phyloP scores from a whole-genome alignment of 2,888 invertebrate genomes.

The Tetramorium bicarinatum region DNA sequence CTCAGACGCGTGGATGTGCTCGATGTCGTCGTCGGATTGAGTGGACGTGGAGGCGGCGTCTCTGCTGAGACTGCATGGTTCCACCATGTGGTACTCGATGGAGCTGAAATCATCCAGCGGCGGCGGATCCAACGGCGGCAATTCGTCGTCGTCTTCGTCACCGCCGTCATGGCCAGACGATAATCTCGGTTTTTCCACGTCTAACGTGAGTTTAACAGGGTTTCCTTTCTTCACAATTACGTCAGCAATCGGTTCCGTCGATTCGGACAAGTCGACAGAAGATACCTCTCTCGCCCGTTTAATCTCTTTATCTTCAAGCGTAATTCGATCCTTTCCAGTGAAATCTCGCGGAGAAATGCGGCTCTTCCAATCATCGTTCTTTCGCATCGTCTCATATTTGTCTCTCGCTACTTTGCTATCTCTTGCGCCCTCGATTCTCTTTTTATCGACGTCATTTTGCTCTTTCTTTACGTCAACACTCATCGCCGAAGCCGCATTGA shows the following conservation, averaged over 20 bases:
- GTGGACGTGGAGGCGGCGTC: slow-evolving; percentile 65
- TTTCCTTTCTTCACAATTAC: not conserved
- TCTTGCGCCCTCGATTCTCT: not conserved
- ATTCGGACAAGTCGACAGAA: not conserved
- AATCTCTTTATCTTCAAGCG: not conserved
- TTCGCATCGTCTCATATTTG: not conserved
- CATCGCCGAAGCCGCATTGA: slow-evolving; percentile 30
- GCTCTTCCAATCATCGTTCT: not conserved
- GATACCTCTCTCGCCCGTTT: slow-evolving; percentile 14
- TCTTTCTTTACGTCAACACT: slow-evolving; percentile 22
- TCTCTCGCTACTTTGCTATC: not conserved
- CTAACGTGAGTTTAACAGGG: slow-evolving; percentile 19
- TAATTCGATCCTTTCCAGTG: not conserved
- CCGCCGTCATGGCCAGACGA: not conserved
- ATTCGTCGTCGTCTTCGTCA: slow-evolving; percentile 34
- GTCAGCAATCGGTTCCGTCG: slow-evolving; percentile 7
- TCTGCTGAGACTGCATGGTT: slow-evolving; percentile 66
- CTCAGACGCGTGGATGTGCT: slow-evolving; percentile 79
- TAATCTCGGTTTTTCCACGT: slow-evolving; percentile 47
- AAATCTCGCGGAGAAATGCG: not conserved
- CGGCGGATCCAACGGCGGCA: slow-evolving; percentile 59
- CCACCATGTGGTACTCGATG: slow-evolving; percentile 81
- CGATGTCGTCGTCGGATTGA: slow-evolving; percentile 83
- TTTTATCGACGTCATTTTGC: not conserved
- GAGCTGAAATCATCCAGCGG: slow-evolving; percentile 76